Evolutionary conservation across 2,113 vertebrate genomes (phyloP).

Genomic region (Gila orcuttii): DNA sequence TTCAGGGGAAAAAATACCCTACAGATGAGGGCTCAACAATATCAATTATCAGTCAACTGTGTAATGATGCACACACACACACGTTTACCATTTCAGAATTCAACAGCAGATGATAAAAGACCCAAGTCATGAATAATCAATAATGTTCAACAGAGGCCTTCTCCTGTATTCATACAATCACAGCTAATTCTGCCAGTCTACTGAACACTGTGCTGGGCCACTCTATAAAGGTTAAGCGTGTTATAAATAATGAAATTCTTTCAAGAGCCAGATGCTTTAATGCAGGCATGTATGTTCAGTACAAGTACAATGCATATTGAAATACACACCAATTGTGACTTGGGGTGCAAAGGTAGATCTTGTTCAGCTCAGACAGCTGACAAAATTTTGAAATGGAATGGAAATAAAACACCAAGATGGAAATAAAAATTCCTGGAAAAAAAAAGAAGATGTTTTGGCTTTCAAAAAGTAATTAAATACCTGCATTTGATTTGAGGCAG

Average conservation of each 20-base stretch:
- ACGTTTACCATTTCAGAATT: slow-evolving; percentile 2
- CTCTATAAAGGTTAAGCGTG: slow-evolving; percentile 39
- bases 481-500: not conserved
- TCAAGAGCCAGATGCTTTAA: not conserved
- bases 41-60: slow-evolving; percentile 1
- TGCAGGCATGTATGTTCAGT: not conserved
- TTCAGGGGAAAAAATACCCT: not conserved
- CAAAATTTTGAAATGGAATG: not conserved
- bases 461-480: not conserved
- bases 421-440: not conserved
- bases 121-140: slow-evolving; percentile 44
- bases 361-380: not conserved
- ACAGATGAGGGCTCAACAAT: not conserved
- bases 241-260: slow-evolving; percentile 39
- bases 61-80: not conserved
- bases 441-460: not conserved
- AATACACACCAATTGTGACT: not conserved
- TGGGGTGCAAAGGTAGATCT: not conserved
- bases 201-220: not conserved
- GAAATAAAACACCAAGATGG: not conserved
- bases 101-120: slow-evolving; percentile 2
- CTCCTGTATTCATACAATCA: slow-evolving; percentile 17
- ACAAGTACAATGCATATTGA: not conserved
- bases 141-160: slow-evolving; percentile 25
- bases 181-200: slow-evolving; percentile 16